These are phyloP conservation scores for Riparia riparia DNA, from an alignment of 2,113 vertebrate species.

Conservation along the genomic window DNA sequence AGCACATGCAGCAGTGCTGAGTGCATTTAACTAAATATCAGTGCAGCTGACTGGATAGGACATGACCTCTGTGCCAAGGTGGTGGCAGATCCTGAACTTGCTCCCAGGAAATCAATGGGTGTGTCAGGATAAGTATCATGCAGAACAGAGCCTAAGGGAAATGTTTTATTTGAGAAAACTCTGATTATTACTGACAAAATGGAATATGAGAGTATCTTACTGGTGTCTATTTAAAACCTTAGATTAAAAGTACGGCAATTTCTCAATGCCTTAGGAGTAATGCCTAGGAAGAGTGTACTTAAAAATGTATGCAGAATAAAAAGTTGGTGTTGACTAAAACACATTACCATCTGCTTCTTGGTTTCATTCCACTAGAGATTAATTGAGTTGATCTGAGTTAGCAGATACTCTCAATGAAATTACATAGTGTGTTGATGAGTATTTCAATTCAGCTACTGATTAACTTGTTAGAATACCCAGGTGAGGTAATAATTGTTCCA, in stretches of 20 bases:
- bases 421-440: constrained; percentile 50
- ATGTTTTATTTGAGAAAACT: constrained; percentile 37
- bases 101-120: neutral
- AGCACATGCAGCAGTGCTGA: neutral
- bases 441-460: constrained; percentile 63
- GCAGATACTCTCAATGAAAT: constrained; percentile 53
- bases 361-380: constrained; percentile 63
- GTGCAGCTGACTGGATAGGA: neutral
- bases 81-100: neutral
- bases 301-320: constrained; percentile 22
- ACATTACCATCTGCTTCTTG: constrained; percentile 33
- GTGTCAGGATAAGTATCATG: neutral
- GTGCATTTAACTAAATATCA: neutral
- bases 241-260: constrained; percentile 28
- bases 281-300: constrained; percentile 16
- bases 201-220: neutral
- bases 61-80: neutral
- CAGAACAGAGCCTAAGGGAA: constrained; percentile 29
- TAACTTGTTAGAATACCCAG: constrained; percentile 67
- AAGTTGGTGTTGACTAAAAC: constrained; percentile 30
- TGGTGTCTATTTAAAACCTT: neutral
- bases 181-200: constrained; percentile 43
- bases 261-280: constrained; percentile 34
- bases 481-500: constrained; percentile 47
- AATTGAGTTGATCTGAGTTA: constrained; percentile 69